Evolutionary conservation across 2,888 invertebrate genomes (phyloP), one percentile per base, ranked within the genome.

Genomic region (Epinotia brunnichana): DNA sequence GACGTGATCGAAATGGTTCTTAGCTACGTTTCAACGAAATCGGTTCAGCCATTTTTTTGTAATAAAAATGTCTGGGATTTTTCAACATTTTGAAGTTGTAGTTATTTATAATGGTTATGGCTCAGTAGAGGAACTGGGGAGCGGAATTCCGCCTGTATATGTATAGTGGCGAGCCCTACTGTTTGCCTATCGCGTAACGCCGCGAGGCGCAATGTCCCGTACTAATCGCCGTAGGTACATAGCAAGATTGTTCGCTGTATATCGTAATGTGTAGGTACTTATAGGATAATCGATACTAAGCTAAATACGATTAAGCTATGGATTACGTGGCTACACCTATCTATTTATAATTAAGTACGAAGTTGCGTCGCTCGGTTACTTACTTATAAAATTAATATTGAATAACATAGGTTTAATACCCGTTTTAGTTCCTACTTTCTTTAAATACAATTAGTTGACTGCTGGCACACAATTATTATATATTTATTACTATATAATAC

Each of bases 371-470:
- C 9, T 48, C n/a, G 62, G 15, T 48, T 24, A 5, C 24, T 21
- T 63, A 54, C n/a, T n/a, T n/a, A n/a, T 13, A 3, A 51, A 39
- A 44, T 29, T 61, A 11, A 2, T 24, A 15, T 56, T 29, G 29
- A 63, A 63, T 53, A 48, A 51, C 17, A 29, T 35, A 56, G 54
- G 41, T 54, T n/a, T 39, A 54, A 19, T 56, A 56, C 41, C 54
- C 56, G 66, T 21, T 56, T 66, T 35, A 41, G 21, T 64, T 66
- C n/a, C 54, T 66, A 56, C 11, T 56, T 21, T 15, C 3, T 54
- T 44, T 29, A 21, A 5, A n/a, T 62, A 54, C 15, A 24, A n/a
- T 21, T 53, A 39, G 29, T 54, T 35, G 15, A 35, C 64, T 35
- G 19, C 19, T 35, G 48, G 48, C n/a, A 13, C 41, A 41, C n/a